Evolutionary conservation across 2,888 invertebrate species (phyloP), one percentile per base, ranked within the genome.

Genomic region (Allygus modestus): DNA sequence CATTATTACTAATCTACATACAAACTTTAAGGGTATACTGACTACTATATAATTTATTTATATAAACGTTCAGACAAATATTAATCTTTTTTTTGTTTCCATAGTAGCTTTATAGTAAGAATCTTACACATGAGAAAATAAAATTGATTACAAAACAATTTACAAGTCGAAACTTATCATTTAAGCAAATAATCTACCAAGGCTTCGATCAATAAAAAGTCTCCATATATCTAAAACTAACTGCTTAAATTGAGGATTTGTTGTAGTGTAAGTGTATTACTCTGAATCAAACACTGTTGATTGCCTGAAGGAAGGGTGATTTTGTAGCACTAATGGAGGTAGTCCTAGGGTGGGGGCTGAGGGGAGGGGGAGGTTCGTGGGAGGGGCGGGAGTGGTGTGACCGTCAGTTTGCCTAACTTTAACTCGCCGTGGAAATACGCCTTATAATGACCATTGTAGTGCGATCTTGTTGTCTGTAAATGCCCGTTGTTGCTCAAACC

Each of bases 291-390:
- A 58, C 12, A 15, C 1, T 15, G 20, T 12, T 58, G 58, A 58
- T 58, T 58, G 58, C 23, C 58, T 5, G 58, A 58, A 58, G 58
- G 58, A 58, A 58, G 58, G 26, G 58, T 58, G 58, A 20, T 58
- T 58, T 58, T 58, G 58, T 58, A 58, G 46, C 58, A 23, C 58
- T 58, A 58, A 58, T 58, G 58, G 58, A 65, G 65, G 28, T 28
- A 65, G 65, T 65, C 58, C 23, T 0, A 23, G 2, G 58, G 4
- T 65, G 9, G 28, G 58, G n/a, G n/a, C n/a, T 20, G 58, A 23
- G 23, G 58, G 58, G 58, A 26, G 58, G 58, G 58, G 26, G n/a
- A n/a, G n/a, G n/a, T n/a, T n/a, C n/a, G n/a, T n/a, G n/a, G n/a
- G n/a, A n/a, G n/a, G n/a, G 23, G 58, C 0, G 58, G 58, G 58